These are phyloP conservation scores for Rhinogobius similis DNA, from an alignment of 2,113 vertebrate species.

Conservation along the genomic window DNA sequence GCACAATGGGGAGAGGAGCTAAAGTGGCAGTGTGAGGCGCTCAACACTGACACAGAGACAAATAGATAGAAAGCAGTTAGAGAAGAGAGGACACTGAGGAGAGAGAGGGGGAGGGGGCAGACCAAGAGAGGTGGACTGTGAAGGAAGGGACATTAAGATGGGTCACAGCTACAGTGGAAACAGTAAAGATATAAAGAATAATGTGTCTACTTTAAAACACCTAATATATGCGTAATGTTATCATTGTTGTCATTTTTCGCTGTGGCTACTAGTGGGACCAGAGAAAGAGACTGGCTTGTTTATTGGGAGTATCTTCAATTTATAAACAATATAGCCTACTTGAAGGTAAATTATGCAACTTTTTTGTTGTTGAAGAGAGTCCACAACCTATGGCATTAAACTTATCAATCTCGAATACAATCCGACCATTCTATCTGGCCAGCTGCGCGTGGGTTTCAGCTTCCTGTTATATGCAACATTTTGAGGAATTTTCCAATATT, in stretches of 20 bases:
- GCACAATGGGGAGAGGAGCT: conserved; percentile 67
- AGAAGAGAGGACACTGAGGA: conserved; percentile 47
- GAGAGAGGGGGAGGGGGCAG: conserved; percentile 27
- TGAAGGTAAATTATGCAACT: neutral
- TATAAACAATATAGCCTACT: neutral
- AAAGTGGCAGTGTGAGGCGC: conserved; percentile 69
- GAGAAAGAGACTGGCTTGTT: neutral
- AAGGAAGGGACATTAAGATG: conserved; percentile 60
- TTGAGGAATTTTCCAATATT: no score
- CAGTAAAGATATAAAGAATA: conserved; percentile 3
- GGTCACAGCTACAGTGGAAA: conserved; percentile 43
- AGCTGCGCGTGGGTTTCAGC: no score
- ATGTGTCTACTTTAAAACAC: neutral
- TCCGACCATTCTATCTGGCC: no score
- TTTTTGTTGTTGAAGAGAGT: no score
- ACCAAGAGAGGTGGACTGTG: conserved; percentile 3
- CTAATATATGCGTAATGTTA: neutral
- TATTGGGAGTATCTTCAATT: neutral
- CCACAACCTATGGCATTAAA: no score
- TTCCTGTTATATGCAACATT: no score
- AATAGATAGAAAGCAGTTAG: conserved; percentile 76
- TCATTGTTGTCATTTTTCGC: no score
- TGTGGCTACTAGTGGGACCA: neutral
- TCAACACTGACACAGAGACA: conserved; percentile 72
- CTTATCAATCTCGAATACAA: no score